A percentile compares a stretch with the other conserved stretches of the same genome.
Conservation (phyloP, 1,140 invertebrate genomes). For the Apis dorsata region DNA sequence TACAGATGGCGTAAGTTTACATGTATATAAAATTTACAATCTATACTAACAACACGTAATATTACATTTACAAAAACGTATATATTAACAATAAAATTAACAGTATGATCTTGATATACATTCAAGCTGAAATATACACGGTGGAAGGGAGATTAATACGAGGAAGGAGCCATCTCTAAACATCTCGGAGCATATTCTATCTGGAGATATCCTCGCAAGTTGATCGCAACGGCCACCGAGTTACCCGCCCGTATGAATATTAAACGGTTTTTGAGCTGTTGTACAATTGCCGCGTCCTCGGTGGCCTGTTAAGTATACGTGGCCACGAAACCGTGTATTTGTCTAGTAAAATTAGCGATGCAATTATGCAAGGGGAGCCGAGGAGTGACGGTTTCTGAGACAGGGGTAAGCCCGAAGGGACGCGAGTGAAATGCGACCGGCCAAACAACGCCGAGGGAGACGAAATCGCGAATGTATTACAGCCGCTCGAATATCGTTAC, state of each 20-base stretch:
- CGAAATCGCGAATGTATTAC: constrained; percentile 25
- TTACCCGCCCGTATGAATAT: constrained; percentile 31
- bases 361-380: constrained; percentile 34
- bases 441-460: constrained; percentile 13
- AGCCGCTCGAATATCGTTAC: constrained; percentile 30
- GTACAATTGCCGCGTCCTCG: constrained; percentile 41
- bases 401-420: constrained; percentile 14
- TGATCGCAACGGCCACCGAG: constrained; percentile 1
- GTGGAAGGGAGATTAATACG: not conserved
- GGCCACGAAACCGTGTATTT: constrained; percentile 24
- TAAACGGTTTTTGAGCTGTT: constrained; percentile 45
- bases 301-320: constrained; percentile 41
- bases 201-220: not conserved
- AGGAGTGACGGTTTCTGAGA: constrained; percentile 42
- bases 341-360: constrained; percentile 45
- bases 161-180: not conserved
- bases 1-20: too few relatives aligned
- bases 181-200: not conserved
- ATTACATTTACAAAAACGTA: not conserved
- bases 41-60: too few relatives aligned
- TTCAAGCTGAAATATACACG: not conserved
- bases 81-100: not conserved
- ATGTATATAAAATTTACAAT: too few relatives aligned
- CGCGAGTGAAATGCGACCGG: constrained; percentile 16
- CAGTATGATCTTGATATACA: not conserved